Evolutionary conservation across 2,888 invertebrate genomes (phyloP), one percentile per base, ranked within the genome.

Genomic region (Polyommatus icarus): DNA sequence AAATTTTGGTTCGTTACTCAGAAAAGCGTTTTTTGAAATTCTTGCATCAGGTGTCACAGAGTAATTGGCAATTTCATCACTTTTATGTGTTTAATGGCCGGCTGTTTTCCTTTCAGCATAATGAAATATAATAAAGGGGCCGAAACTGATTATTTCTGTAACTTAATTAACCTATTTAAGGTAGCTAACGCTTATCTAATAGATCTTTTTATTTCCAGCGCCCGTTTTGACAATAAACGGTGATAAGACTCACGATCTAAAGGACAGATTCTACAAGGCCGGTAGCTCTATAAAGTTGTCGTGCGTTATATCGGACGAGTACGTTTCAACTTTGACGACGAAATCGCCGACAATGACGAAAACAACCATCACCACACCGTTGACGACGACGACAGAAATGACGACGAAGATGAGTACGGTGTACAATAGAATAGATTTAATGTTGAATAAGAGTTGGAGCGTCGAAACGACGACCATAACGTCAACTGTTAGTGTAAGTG

Each of bases 201-300:
- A 75, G 50, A 75, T 75, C 75, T 75, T 67, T 79, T 79, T 76
- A 79, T 79, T 90, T 90, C n/a, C 91, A 97, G 97, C 96, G 80
- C 96, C 96, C 76, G 95, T 96, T 80, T 93, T 97, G 81, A 95
- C 95, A 82, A 96, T 97, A 85, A 95, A 96, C 77, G 96, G 96
- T 83, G 96, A 96, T 83, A 95, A 96, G 83, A 96, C 95, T 77
- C 95, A 96, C 84, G 96, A 96, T 87, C 94, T 96, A 77, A 95
- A 95, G 83, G 96, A 96, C 88, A 95, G 96, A 84, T 96, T 96
- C 88, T 96, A 96, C 89, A 96, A 97, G 91, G 95, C 96, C 50
- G 97, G 97, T 82, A 96, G 96, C 87, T 95, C 96, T 78, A 96
- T 97, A 83, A 96, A 96, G 88, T 91, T 97, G 80, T 95, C 95